Conservation (phyloP, 2,113 vertebrate species). For the Amazona vittata region DNA sequence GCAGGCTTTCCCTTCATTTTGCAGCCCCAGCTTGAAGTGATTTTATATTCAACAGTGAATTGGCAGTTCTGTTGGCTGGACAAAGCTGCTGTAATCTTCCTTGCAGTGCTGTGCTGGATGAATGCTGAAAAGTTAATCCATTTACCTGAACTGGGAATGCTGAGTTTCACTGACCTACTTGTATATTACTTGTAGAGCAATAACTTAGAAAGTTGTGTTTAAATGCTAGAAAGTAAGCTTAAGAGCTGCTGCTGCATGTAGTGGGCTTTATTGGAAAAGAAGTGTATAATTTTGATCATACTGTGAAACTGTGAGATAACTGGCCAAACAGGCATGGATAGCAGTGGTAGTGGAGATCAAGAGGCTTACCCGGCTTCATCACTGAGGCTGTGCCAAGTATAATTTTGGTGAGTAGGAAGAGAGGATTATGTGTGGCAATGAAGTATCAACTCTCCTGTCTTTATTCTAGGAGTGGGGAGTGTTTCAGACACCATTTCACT, state of each 20-base stretch:
- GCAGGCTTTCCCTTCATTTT: not conserved
- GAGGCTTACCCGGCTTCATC: not conserved
- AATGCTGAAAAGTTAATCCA: not conserved
- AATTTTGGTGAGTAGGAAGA: not conserved
- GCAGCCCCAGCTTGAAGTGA: conserved; percentile 37
- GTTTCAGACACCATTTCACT: not conserved
- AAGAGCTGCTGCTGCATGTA: not conserved
- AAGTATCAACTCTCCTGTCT: not conserved
- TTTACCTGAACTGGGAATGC: conserved; percentile 2
- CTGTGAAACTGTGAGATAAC: not conserved
- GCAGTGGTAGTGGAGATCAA: not conserved
- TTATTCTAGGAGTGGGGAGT: not conserved
- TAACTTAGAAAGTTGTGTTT: not conserved
- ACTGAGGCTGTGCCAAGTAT: not conserved
- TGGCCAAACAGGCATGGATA: not conserved
- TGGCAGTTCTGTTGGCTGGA: not conserved
- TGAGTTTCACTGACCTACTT: not conserved
- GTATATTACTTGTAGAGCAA: not conserved
- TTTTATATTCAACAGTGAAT: conserved; percentile 16
- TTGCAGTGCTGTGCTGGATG: not conserved
- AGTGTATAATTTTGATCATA: not conserved
- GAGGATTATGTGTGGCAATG: not conserved
- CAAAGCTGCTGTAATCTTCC: not conserved
- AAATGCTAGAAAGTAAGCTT: not conserved
- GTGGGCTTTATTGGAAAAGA: not conserved